Evolutionary conservation across 1,140 invertebrate genomes (phyloP).

Genomic region (Ladona fulva): DNA sequence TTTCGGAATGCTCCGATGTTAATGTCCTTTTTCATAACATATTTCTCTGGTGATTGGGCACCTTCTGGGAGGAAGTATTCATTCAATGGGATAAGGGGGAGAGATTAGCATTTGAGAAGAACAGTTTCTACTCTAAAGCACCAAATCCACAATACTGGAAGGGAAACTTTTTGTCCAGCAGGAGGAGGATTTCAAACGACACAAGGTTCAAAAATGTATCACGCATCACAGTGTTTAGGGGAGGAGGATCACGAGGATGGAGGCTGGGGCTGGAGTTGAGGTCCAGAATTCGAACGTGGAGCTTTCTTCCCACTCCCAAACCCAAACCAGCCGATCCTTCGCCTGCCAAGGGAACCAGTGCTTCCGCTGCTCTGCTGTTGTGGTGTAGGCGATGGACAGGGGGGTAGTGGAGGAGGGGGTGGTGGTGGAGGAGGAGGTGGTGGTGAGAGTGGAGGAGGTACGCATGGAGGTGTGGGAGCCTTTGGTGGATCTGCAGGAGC

Average conservation of each 20-base stretch:
- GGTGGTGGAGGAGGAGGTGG: background rate
- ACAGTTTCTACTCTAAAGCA: background rate
- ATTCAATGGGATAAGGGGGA: background rate
- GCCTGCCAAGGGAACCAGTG: background rate
- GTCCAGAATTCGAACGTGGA: background rate
- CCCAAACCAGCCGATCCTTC: background rate
- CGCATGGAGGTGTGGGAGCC: background rate
- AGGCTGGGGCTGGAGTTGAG: background rate
- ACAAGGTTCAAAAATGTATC: background rate
- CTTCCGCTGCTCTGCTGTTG: background rate
- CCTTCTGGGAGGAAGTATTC: background rate
- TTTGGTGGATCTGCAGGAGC: background rate
- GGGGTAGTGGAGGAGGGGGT: background rate
- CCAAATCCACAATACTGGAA: conserved; percentile 9
- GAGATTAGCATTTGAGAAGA: background rate
- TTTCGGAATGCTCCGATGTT: background rate
- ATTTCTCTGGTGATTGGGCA: background rate
- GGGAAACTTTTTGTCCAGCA: background rate
- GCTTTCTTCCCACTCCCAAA: background rate
- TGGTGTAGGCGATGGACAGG: background rate
- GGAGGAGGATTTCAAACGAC: background rate
- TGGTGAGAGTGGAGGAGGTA: background rate
- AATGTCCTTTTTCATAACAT: background rate
- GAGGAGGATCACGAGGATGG: background rate
- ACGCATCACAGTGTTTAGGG: background rate